A percentile compares a stretch with the other conserved stretches of the same genome.
Evolutionary conservation across 2,113 vertebrate species (phyloP).

Genomic region (Megaceryle torquata): DNA sequence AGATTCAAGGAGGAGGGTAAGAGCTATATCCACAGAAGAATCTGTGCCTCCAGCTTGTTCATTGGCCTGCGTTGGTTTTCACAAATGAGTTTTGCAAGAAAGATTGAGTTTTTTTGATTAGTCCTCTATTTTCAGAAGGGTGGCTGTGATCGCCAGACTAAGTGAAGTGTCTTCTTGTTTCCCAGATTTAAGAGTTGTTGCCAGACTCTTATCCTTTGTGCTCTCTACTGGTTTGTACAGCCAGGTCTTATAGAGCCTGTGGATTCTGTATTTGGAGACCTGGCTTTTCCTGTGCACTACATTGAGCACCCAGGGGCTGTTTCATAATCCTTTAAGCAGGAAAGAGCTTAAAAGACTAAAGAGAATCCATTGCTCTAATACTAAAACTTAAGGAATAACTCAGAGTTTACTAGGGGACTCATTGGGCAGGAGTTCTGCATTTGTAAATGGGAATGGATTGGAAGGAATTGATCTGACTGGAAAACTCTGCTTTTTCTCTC

Average conservation of each 20-base stretch:
- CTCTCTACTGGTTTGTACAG: neutral
- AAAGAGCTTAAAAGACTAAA: slow-evolving; percentile 32
- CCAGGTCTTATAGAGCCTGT: neutral
- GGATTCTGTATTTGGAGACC: neutral
- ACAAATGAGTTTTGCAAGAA: neutral
- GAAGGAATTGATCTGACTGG: neutral
- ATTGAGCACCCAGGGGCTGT: neutral
- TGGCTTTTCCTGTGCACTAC: neutral
- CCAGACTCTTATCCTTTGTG: neutral
- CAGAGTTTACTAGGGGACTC: neutral
- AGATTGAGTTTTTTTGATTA: neutral
- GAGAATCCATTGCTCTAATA: slow-evolving; percentile 24
- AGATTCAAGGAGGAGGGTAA: neutral
- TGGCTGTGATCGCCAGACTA: neutral
- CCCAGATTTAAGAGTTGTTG: neutral
- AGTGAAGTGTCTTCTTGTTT: neutral
- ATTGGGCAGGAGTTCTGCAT: neutral
- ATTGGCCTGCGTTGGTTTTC: neutral
- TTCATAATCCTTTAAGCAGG: slow-evolving; percentile 53
- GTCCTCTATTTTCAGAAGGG: neutral
- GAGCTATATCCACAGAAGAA: neutral
- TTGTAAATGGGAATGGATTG: neutral
- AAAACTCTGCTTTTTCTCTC: neutral
- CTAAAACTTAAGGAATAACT: slow-evolving; percentile 9
- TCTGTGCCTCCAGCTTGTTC: neutral